Evolutionary conservation across 1,140 invertebrate genomes (phyloP).

Genomic region (Mya arenaria): DNA sequence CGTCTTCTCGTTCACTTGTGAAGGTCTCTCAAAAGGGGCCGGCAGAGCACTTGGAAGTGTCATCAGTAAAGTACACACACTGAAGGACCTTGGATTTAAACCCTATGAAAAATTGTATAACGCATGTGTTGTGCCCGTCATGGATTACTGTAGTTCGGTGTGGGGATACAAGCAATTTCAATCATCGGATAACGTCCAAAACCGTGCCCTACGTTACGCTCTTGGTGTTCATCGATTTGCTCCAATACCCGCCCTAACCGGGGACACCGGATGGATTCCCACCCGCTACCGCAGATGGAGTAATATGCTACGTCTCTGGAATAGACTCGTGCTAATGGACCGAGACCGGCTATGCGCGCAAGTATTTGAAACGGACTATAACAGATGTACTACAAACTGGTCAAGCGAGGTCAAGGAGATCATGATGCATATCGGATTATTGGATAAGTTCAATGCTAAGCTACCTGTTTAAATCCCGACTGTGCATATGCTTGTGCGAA

Average conservation of each 20-base stretch:
- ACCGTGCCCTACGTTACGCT: slow-evolving; percentile 44
- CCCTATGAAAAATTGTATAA: slow-evolving; percentile 50
- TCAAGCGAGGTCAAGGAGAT: slow-evolving; percentile 22
- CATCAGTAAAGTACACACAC: slow-evolving; percentile 28
- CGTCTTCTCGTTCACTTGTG: too few relatives aligned
- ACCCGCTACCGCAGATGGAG: neutral
- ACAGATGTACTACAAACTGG: slow-evolving; percentile 31
- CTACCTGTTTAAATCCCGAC: neutral
- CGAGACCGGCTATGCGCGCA: slow-evolving; percentile 3
- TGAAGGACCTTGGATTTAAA: slow-evolving; percentile 27
- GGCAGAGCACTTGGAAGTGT: slow-evolving; percentile 39
- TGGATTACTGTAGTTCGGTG: slow-evolving; percentile 44
- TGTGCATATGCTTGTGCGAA: neutral
- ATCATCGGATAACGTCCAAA: slow-evolving; percentile 45
- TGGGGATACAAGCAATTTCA: slow-evolving; percentile 52
- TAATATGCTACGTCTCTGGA: slow-evolving; percentile 25
- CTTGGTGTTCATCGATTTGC: slow-evolving; percentile 52
- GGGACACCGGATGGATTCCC: slow-evolving; percentile 10
- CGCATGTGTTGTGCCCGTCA: slow-evolving; percentile 47
- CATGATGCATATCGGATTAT: neutral
- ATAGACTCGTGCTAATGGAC: neutral
- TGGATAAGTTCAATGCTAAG: neutral
- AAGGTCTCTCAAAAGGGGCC: slow-evolving; percentile 29
- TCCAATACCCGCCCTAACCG: slow-evolving; percentile 9
- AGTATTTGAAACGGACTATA: slow-evolving; percentile 29